Conservation (phyloP, 2,888 invertebrate species). For the Julus scandinavius region DNA sequence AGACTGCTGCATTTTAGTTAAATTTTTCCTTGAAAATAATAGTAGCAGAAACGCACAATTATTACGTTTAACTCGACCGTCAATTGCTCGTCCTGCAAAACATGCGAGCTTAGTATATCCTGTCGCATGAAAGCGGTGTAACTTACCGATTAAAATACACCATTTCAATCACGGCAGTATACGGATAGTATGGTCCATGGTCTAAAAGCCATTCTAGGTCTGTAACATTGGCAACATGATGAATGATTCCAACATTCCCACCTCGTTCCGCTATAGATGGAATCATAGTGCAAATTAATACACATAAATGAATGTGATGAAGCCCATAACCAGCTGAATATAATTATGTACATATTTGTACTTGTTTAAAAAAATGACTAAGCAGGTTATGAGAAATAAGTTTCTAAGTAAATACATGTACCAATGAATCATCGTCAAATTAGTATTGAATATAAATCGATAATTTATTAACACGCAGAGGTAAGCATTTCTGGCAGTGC, state of each 20-base stretch:
- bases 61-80: neutral
- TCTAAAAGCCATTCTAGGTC: conserved; percentile 81
- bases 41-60: neutral
- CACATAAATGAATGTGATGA: neutral
- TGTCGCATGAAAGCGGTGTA: neutral
- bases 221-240: conserved; percentile 73
- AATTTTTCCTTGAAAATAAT: conserved; percentile 61
- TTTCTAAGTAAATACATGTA: too few species aligned
- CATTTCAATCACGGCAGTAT: conserved; percentile 79
- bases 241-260: conserved; percentile 87
- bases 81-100: neutral
- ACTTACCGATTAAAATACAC: conserved; percentile 71
- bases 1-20: conserved; percentile 64
- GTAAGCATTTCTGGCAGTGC: too few species aligned
- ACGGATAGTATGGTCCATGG: conserved; percentile 79
- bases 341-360: neutral
- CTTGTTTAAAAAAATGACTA: too few species aligned
- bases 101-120: neutral
- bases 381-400: too few species aligned
- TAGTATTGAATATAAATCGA: too few species aligned
- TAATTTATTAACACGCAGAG: too few species aligned
- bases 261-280: conserved; percentile 74
- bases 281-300: conserved; percentile 50
- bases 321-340: neutral
- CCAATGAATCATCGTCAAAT: too few species aligned